Conservation (phyloP, 2,797 vertebrate genomes). For the Cyprinodon diabolis region DNA sequence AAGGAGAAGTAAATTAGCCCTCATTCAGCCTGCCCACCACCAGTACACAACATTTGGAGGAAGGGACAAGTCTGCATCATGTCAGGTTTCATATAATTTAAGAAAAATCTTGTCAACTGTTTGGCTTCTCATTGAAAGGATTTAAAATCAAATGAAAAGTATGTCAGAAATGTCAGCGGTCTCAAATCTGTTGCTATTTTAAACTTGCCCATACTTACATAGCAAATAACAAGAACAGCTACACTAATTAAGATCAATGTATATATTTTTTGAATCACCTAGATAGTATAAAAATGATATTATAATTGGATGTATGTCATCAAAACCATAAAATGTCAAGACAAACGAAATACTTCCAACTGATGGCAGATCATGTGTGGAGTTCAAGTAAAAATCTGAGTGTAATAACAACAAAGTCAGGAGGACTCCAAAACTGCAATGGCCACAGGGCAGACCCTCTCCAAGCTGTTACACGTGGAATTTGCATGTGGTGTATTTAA, state of each 20-base stretch:
- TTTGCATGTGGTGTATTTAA: conserved; percentile 82
- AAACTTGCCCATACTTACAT: not conserved
- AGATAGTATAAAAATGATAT: not conserved
- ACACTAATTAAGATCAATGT: not conserved
- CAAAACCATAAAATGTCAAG: not conserved
- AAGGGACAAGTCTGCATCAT: not conserved
- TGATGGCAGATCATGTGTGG: not conserved
- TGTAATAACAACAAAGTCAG: conserved; percentile 25
- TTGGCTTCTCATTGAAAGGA: not conserved
- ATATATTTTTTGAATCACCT: not conserved
- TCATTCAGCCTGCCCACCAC: not conserved
- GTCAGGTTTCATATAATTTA: not conserved
- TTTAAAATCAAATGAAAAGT: not conserved
- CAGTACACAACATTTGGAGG: not conserved
- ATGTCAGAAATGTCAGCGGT: not conserved
- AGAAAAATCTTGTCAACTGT: not conserved
- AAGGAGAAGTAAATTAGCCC: not conserved
- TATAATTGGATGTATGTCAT: not conserved
- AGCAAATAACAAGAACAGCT: not conserved
- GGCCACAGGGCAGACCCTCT: conserved; percentile 32
- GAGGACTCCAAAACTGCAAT: conserved; percentile 19
- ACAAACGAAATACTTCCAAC: not conserved
- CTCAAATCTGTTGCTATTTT: not conserved
- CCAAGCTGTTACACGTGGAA: conserved; percentile 58
- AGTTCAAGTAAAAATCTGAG: conserved; percentile 10